A percentile compares a stretch with the other conserved stretches of the same genome.
phyloP scores from a whole-genome alignment of 2,888 invertebrate species.

The Ellobium chinense region DNA sequence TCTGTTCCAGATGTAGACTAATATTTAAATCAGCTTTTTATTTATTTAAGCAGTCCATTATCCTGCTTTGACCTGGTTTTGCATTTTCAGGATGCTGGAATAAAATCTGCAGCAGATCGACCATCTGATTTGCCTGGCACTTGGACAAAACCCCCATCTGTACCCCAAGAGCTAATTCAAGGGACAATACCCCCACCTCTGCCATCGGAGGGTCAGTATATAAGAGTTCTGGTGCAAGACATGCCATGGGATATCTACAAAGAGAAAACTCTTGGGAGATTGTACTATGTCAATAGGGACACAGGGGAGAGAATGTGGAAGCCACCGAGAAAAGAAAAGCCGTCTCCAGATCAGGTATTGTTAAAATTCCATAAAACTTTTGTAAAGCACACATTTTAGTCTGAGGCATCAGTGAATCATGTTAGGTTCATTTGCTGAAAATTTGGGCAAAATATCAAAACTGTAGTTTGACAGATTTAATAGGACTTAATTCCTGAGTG shows the following conservation, averaged over 20 bases:
- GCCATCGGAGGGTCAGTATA: conserved; percentile 46
- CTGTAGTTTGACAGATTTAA: too few species aligned
- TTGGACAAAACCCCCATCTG: neutral
- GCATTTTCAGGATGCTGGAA: conserved; percentile 26
- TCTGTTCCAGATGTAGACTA: too few species aligned
- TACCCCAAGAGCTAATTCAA: conserved; percentile 28
- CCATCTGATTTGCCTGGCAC: conserved; percentile 30
- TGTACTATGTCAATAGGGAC: conserved; percentile 76
- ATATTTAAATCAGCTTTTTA: too few species aligned
- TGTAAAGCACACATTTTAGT: too few species aligned
- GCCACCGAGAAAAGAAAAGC: conserved; percentile 72
- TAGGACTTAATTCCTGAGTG: too few species aligned
- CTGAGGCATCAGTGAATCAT: too few species aligned
- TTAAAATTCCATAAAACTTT: too few species aligned
- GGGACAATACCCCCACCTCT: conserved; percentile 44
- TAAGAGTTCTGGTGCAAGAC: conserved; percentile 45
- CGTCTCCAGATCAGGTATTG: conserved; percentile 24
- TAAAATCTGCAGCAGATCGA: conserved; percentile 29
- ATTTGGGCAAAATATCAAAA: too few species aligned
- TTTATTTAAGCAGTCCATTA: too few species aligned
- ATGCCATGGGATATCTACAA: conserved; percentile 77
- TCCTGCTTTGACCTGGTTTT: neutral
- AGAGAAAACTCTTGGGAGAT: conserved; percentile 71
- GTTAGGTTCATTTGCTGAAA: too few species aligned
- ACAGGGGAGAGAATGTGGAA: conserved; percentile 78